Base-by-base conservation (phyloP, 2,113 vertebrate species). In the Sorex fumeus region DNA sequence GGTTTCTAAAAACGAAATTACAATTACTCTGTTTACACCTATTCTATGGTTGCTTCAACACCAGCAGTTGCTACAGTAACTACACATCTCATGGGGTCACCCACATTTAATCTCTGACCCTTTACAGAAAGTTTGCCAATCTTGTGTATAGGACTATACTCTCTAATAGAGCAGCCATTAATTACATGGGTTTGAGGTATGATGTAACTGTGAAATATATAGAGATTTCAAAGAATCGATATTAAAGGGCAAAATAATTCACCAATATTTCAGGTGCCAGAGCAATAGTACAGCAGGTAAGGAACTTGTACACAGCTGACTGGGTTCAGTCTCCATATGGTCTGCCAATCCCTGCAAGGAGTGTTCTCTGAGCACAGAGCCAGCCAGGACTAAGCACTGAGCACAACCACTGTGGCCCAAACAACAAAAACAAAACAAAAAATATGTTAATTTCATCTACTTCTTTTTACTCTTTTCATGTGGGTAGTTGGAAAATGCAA, bases 51-150 rank as follows among this genome's bases (percentile, higher is more conserved):
- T 69, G 8, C 40, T 87, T 72, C 69, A 62, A 72, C 23, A 69
- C 92, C 91, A 70, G 45, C 30, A 90, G 60, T 67, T 75, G 28
- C 74, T 60, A 66, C 5, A 88, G 47, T 64, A 45, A 77, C 3
- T 27, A 2, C 40, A 30, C 43, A 30, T 18, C 21, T 18, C n/a
- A 23, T 18, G 62, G 69, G 76, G 5, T 30, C 71, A 79, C 81
- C 86, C 84, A 69, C 43, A 45, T 64, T 67, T 60, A 34, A 50
- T 50, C n/a, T 50, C 50, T 62, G 36, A 19, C 0, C 50, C 21
- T 78, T 79, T 64, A n/a, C 12, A 50, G 23, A 71, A 78, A 70
- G 21, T 53, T 23, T 27, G 28, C 32, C 36, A 34, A 60, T 75
- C 19, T 18, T 45, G 25, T 1, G 18, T 60, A 25, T 13, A 70